Evolutionary conservation across 1,140 invertebrate genomes (phyloP).

Genomic region (Oryctes rhinoceros): DNA sequence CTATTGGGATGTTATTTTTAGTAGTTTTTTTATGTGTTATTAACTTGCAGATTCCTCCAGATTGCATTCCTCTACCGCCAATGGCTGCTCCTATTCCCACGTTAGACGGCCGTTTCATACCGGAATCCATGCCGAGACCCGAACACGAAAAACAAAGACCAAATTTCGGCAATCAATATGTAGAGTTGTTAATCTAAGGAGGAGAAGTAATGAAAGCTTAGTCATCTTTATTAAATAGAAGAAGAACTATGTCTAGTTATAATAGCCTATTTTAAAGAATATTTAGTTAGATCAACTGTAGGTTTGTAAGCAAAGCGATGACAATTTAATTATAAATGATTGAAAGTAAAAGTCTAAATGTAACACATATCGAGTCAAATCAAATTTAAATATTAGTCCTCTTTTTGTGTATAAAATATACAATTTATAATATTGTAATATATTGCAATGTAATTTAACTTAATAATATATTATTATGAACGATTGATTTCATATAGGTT

Average conservation of each 20-base stretch:
- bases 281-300: neutral
- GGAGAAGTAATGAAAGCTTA: constrained; percentile 1
- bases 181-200: constrained; percentile 57
- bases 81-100: constrained; percentile 53
- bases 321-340: neutral
- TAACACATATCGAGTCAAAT: constrained; percentile 38
- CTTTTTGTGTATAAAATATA: neutral
- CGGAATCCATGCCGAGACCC: constrained; percentile 46
- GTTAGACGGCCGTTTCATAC: constrained; percentile 55
- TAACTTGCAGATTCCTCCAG: constrained; percentile 55
- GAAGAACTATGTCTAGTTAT: neutral
- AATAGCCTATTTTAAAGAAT: constrained; percentile 16
- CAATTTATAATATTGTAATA: constrained; percentile 32
- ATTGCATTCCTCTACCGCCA: constrained; percentile 55
- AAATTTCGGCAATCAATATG: constrained; percentile 57
- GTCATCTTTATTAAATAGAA: constrained; percentile 9
- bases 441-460: constrained; percentile 21
- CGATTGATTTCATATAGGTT: neutral
- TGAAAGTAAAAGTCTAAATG: neutral
- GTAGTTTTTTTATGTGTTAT: too few relatives aligned
- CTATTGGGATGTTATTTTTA: too few relatives aligned
- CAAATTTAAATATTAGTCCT: neutral
- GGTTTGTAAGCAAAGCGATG: neutral
- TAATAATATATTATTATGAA: constrained; percentile 36
- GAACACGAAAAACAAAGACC: constrained; percentile 54